phyloP scores from a whole-genome alignment of 1,140 invertebrate species.

The Aricia agestis region DNA sequence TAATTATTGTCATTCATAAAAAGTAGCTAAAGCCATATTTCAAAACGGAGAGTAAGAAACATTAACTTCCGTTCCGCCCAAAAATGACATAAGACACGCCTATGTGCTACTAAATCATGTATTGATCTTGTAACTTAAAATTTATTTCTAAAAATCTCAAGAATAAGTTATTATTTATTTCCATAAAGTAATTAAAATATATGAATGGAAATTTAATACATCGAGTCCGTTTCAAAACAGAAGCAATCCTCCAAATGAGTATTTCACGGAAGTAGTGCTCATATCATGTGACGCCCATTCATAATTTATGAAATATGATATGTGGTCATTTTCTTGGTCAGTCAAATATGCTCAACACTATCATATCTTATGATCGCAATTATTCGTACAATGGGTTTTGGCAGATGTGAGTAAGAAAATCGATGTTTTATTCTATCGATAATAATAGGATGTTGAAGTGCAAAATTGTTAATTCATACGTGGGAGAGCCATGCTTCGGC shows the following conservation, averaged over 20 bases:
- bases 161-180: not conserved
- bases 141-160: not conserved
- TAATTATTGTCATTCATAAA: not conserved
- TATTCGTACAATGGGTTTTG: not conserved
- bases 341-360: slow-evolving; percentile 28
- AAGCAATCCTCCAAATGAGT: slow-evolving; percentile 20
- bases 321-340: slow-evolving; percentile 53
- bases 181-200: not conserved
- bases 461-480: not conserved
- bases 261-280: slow-evolving; percentile 17
- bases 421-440: not conserved
- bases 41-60: not conserved
- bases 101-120: not conserved
- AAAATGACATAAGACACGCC: not conserved
- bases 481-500: too few species aligned
- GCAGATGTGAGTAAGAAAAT: not conserved
- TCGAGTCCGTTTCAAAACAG: slow-evolving; percentile 8
- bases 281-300: slow-evolving; percentile 55
- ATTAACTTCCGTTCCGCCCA: not conserved
- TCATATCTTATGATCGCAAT: slow-evolving; percentile 9
- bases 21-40: not conserved
- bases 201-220: not conserved
- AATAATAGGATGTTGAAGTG: not conserved
- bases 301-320: slow-evolving; percentile 53
- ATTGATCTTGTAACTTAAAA: not conserved